phyloP scores from a whole-genome alignment of 2,113 vertebrate genomes.

The Cyprinus carpio region DNA sequence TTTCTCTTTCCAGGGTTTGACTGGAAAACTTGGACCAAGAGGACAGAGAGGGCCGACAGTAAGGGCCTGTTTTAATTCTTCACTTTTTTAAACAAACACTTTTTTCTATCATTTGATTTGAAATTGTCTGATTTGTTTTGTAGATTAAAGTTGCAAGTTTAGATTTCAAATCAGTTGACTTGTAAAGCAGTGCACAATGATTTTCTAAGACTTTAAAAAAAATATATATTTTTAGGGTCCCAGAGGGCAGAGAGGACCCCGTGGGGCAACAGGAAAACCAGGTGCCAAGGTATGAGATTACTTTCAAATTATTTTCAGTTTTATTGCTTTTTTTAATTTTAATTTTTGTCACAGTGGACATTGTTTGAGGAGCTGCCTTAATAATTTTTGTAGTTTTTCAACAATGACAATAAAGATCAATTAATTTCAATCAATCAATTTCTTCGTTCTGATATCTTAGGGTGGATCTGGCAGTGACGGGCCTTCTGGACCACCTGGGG shows the following conservation, averaged over 20 bases:
- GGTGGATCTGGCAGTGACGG: constrained; percentile 89
- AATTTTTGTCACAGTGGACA: no score
- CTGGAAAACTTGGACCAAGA: constrained; percentile 83
- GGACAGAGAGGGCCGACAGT: constrained; percentile 90
- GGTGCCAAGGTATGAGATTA: constrained; percentile 83
- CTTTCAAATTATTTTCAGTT: no score
- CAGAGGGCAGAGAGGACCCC: constrained; percentile 86
- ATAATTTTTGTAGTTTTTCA: no score
- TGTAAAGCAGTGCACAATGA: neutral
- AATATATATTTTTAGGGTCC: constrained; percentile 76
- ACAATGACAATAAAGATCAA: no score
- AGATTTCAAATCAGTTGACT: no score
- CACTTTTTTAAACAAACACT: neutral
- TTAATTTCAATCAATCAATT: no score
- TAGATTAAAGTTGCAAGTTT: neutral
- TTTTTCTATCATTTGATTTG: neutral
- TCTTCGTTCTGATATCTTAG: constrained; percentile 62
- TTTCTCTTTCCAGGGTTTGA: constrained; percentile 75
- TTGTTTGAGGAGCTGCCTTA: no score
- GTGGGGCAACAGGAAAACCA: constrained; percentile 83
- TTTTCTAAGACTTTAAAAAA: neutral
- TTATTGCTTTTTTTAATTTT: no score
- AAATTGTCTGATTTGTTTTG: neutral
- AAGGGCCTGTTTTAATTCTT: constrained; percentile 48
- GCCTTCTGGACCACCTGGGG: constrained; percentile 81